These are phyloP conservation scores for Apodemia mormo DNA, from an alignment of 2,888 invertebrate genomes.

Conservation along the genomic window DNA sequence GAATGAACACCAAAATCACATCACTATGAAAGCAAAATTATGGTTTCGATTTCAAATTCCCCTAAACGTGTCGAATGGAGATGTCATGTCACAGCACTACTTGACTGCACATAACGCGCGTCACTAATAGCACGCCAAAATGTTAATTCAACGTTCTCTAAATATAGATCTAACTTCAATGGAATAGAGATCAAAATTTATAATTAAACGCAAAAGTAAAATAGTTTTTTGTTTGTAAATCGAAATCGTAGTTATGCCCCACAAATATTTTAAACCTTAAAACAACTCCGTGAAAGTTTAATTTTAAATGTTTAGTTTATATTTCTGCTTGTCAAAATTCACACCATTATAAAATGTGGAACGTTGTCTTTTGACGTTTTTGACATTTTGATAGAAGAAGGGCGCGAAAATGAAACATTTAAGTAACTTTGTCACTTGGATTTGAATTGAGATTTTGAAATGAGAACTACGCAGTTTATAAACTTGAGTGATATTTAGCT, in stretches of 20 bases:
- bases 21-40: slow-evolving; percentile 33
- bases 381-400: slow-evolving; percentile 46
- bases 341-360: slow-evolving; percentile 48
- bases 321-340: slow-evolving; percentile 35
- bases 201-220: slow-evolving; percentile 20
- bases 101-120: slow-evolving; percentile 58
- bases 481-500: not conserved
- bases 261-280: not conserved
- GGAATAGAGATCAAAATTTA: not conserved
- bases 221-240: not conserved
- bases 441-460: not conserved
- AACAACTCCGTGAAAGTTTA: not conserved
- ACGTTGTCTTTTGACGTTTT: slow-evolving; percentile 53
- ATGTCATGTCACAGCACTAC: slow-evolving; percentile 48
- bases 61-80: slow-evolving; percentile 47
- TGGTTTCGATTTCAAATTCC: slow-evolving; percentile 46
- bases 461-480: not conserved
- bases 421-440: slow-evolving; percentile 14
- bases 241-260: not conserved
- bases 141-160: not conserved
- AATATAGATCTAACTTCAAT: not conserved
- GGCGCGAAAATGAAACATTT: slow-evolving; percentile 40
- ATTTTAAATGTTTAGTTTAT: slow-evolving; percentile 17
- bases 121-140: slow-evolving; percentile 43
- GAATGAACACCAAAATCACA: slow-evolving; percentile 38